Evolutionary conservation across 2,797 vertebrate species (phyloP).

Genomic region (Myotis daubentonii): DNA sequence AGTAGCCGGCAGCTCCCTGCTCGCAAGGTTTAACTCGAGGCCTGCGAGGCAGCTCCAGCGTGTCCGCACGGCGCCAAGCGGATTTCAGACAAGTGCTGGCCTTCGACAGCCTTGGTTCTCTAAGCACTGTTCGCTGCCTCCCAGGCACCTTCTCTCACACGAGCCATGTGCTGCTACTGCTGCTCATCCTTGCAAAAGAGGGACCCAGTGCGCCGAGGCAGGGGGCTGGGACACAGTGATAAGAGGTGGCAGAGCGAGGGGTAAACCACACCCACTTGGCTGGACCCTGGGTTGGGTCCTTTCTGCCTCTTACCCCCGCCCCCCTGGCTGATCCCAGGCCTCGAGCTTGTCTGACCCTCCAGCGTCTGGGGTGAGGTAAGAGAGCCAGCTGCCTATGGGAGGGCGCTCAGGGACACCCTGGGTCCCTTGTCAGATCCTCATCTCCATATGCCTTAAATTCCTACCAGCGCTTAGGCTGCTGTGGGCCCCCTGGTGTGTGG

Average conservation of each 20-base stretch:
- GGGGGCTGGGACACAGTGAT: background rate
- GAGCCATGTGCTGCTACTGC: background rate
- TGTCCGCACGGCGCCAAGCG: no score
- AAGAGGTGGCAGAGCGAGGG: background rate
- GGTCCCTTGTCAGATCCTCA: accelerated
- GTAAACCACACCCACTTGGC: background rate
- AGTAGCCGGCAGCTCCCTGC: background rate
- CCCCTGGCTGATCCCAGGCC: background rate
- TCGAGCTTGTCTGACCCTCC: background rate
- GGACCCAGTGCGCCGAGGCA: accelerated
- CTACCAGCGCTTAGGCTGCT: background rate
- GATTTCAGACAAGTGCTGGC: background rate
- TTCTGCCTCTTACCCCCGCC: background rate
- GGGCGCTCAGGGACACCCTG: background rate
- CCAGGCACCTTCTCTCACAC: background rate
- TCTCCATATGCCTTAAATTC: no score
- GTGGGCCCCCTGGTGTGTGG: no score
- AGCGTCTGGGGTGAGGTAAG: background rate
- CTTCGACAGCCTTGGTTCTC: background rate
- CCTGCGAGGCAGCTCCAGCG: accelerated
- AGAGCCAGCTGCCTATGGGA: background rate
- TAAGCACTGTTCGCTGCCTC: accelerated
- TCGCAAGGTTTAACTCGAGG: background rate
- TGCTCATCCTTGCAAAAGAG: background rate
- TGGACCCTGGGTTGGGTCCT: background rate